phyloP scores from a whole-genome alignment of 2,797 vertebrate genomes.

The Tachyglossus aculeatus region DNA sequence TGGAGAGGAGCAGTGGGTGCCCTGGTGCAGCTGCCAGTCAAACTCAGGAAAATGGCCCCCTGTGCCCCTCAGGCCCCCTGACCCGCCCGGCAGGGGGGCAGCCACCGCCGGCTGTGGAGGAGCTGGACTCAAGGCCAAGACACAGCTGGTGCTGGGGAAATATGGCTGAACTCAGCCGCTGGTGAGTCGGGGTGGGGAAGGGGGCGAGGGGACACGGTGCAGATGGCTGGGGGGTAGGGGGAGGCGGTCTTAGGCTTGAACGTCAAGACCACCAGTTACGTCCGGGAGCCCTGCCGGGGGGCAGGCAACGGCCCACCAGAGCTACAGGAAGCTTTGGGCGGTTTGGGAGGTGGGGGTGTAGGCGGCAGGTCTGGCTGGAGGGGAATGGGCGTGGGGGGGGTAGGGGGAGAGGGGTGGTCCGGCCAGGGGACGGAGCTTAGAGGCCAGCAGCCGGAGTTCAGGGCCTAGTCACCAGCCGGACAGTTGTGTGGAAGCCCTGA shows the following conservation, averaged over 20 bases:
- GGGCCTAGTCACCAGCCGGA: slow-evolving; percentile 23
- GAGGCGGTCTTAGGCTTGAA: neutral
- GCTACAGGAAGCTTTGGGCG: slow-evolving; percentile 2
- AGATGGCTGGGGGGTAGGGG: slow-evolving; percentile 15
- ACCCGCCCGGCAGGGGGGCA: neutral
- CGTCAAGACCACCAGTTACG: neutral
- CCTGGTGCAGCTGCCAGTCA: too few relatives aligned
- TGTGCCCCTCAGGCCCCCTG: too few relatives aligned
- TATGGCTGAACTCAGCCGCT: slow-evolving; percentile 56
- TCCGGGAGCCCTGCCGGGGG: neutral
- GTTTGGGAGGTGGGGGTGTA: neutral
- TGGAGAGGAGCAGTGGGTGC: too few relatives aligned
- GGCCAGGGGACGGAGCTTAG: slow-evolving; percentile 34
- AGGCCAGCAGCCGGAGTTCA: slow-evolving; percentile 13
- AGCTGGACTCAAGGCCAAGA: neutral
- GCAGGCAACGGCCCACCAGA: neutral
- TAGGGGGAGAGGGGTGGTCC: neutral
- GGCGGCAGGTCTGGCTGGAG: too few relatives aligned
- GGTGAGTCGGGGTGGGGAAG: slow-evolving; percentile 18
- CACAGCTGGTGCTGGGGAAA: slow-evolving; percentile 32
- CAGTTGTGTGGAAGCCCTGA: slow-evolving; percentile 58
- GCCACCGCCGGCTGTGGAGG: neutral
- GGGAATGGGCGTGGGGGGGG: neutral
- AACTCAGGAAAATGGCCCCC: too few relatives aligned
- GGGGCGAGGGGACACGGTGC: neutral